Conservation (phyloP, 2,888 invertebrate species). For the Onthophagus sagittarius region DNA sequence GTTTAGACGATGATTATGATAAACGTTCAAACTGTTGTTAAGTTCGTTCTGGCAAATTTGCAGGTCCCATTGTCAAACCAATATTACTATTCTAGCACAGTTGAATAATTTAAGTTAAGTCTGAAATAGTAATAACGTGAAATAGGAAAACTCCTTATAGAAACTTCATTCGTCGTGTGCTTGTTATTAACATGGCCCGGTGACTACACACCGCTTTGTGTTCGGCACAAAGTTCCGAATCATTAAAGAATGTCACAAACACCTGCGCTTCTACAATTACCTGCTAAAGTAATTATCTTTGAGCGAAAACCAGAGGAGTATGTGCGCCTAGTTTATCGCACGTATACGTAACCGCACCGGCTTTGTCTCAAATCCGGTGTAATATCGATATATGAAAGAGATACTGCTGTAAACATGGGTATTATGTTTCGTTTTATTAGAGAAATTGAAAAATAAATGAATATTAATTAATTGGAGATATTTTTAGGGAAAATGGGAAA, state of each 20-base stretch:
- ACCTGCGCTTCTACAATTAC: not conserved
- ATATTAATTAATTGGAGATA: too few relatives aligned
- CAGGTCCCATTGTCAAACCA: too few relatives aligned
- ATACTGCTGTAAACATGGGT: not conserved
- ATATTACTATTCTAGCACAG: too few relatives aligned
- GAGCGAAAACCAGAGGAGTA: not conserved
- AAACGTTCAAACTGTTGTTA: too few relatives aligned
- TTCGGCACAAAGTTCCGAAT: conserved; percentile 1
- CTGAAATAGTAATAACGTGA: not conserved
- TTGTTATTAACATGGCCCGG: not conserved
- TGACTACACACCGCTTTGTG: not conserved
- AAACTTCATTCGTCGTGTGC: not conserved
- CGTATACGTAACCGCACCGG: not conserved
- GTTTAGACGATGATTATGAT: too few relatives aligned
- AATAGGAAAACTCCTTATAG: not conserved
- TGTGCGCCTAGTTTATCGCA: not conserved
- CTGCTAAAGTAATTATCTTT: conserved; percentile 10
- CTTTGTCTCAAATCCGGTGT: not conserved
- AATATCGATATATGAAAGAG: not conserved
- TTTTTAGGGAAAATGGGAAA: too few relatives aligned
- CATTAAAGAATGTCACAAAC: conserved; percentile 9
- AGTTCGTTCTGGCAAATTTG: too few relatives aligned
- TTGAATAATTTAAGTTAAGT: too few relatives aligned
- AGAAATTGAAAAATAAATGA: too few relatives aligned
- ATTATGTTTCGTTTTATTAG: too few relatives aligned